These are phyloP conservation scores for Spilogale gracilis DNA, from an alignment of 2,113 vertebrate species.

Conservation along the genomic window DNA sequence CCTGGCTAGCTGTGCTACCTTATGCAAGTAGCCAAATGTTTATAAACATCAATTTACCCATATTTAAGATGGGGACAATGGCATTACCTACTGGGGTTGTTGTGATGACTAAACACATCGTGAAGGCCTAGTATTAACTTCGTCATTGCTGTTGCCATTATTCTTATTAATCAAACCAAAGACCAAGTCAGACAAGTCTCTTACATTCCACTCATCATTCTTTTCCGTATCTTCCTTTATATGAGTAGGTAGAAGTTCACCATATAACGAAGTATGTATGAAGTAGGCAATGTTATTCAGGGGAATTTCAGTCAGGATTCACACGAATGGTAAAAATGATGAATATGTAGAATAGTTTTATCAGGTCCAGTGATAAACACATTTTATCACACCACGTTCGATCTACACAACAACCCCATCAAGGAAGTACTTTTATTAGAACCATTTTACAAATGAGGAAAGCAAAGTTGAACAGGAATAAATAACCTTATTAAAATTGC, in stretches of 20 bases:
- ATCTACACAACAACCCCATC: background rate
- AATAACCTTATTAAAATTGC: background rate
- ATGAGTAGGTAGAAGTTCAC: background rate
- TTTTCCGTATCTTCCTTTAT: background rate
- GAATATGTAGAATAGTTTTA: background rate
- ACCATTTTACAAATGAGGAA: slow-evolving; percentile 48
- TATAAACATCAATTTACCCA: background rate
- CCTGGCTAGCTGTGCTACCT: background rate
- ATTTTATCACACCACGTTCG: background rate
- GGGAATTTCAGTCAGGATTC: background rate
- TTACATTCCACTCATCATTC: background rate
- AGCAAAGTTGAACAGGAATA: slow-evolving; percentile 19
- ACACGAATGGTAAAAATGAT: slow-evolving; percentile 10
- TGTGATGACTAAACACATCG: background rate
- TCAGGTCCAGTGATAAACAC: background rate
- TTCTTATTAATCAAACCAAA: slow-evolving; percentile 50
- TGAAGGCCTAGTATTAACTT: background rate
- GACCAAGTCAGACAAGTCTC: background rate
- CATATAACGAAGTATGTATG: background rate
- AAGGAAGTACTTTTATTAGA: slow-evolving; percentile 14
- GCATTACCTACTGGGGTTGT: background rate
- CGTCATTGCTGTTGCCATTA: background rate
- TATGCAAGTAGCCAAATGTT: background rate
- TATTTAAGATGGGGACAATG: slow-evolving; percentile 41
- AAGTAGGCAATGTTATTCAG: background rate